Percentiles rank a stretch among this genome's conserved stretches.
phyloP scores from a whole-genome alignment of 2,113 vertebrate species.

The Hucho hucho region DNA sequence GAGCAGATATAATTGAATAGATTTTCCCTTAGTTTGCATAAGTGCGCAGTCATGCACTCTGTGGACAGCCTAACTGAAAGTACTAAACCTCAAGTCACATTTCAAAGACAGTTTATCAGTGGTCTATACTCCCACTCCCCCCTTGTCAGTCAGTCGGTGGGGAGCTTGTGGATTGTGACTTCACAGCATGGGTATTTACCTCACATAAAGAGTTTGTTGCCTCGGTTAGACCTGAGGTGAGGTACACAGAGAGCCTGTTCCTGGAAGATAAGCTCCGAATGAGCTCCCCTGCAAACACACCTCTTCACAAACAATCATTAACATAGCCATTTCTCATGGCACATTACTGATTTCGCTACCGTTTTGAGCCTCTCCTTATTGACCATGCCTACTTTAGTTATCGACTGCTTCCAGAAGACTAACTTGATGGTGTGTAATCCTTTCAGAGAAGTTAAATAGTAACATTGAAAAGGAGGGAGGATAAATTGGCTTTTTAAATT shows the following conservation, averaged over 20 bases:
- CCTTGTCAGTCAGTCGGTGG: background rate
- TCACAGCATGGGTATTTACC: conserved; percentile 24
- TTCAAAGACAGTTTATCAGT: conserved; percentile 37
- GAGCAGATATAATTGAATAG: background rate
- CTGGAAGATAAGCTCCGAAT: conserved; percentile 58
- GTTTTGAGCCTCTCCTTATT: conserved; percentile 30
- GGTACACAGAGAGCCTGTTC: conserved; percentile 52
- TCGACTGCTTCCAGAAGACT: conserved; percentile 61
- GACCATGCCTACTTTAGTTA: conserved; percentile 59
- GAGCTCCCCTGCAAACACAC: conserved; percentile 34
- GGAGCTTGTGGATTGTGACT: conserved; percentile 3
- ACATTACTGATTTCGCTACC: conserved; percentile 44
- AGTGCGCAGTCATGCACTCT: conserved; percentile 19
- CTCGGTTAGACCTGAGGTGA: conserved; percentile 39
- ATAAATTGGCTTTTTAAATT: conserved; percentile 10
- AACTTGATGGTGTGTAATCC: conserved; percentile 52
- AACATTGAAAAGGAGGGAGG: conserved; percentile 35
- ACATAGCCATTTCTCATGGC: conserved; percentile 59
- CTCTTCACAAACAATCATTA: conserved; percentile 61
- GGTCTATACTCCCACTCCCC: background rate
- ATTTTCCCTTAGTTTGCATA: background rate
- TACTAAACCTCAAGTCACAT: conserved; percentile 21
- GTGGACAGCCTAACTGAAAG: conserved; percentile 35
- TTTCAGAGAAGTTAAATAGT: conserved; percentile 54
- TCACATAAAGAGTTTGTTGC: conserved; percentile 43